Percentiles rank a stretch among this genome's conserved stretches.
These are phyloP conservation scores for Molanna angustata DNA, from an alignment of 2,888 invertebrate genomes.

Conservation along the genomic window DNA sequence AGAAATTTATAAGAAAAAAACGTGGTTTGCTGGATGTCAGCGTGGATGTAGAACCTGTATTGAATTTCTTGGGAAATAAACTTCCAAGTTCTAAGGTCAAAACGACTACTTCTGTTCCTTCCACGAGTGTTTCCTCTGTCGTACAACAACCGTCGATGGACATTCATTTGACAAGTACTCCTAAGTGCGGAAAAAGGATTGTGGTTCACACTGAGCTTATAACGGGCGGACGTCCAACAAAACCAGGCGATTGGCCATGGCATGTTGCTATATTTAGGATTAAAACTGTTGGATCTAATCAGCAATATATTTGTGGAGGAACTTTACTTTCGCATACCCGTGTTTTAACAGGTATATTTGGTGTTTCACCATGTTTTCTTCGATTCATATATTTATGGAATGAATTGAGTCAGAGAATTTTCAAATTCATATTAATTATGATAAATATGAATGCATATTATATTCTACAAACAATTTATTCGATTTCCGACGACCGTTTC, in stretches of 20 bases:
- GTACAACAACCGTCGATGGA: background rate
- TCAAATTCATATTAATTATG: no score
- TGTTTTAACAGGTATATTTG: constrained; percentile 41
- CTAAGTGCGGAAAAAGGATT: constrained; percentile 40
- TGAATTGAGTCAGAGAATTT: no score
- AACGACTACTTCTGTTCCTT: background rate
- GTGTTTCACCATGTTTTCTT: background rate
- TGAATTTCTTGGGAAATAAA: background rate
- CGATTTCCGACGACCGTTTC: no score
- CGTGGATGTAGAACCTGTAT: constrained; percentile 16
- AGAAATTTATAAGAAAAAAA: background rate
- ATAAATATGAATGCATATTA: no score
- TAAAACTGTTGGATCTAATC: constrained; percentile 29
- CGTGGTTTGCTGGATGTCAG: constrained; percentile 15
- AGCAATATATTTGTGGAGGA: constrained; percentile 44
- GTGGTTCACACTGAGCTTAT: constrained; percentile 41
- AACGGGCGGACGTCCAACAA: constrained; percentile 40
- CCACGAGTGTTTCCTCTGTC: background rate
- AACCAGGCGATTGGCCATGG: constrained; percentile 49
- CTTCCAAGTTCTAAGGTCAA: background rate
- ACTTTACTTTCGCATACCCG: constrained; percentile 40
- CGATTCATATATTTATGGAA: no score
- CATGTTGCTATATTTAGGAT: constrained; percentile 42
- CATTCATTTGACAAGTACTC: background rate
- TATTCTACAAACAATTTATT: no score